Evolutionary conservation across 2,888 invertebrate genomes (phyloP).

Genomic region (Sminthurinus aureus): DNA sequence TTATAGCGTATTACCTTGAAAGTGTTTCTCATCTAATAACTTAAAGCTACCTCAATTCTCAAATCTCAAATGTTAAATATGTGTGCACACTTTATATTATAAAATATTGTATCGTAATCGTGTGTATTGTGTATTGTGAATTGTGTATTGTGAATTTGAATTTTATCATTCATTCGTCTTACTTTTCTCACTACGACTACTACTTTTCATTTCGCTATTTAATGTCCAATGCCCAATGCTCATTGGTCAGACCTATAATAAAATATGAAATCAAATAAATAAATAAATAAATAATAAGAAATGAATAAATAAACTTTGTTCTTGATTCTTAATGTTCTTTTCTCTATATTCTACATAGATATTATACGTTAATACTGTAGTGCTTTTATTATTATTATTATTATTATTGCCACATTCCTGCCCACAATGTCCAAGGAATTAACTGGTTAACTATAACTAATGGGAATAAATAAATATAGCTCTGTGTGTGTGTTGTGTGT

Average conservation of each 20-base stretch:
- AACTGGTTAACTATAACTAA: neutral
- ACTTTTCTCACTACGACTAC: too few relatives aligned
- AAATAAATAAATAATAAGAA: neutral
- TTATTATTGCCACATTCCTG: too few relatives aligned
- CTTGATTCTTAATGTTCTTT: too few relatives aligned
- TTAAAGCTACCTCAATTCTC: neutral
- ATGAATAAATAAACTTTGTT: neutral
- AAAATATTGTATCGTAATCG: neutral
- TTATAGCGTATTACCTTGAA: neutral
- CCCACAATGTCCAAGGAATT: too few relatives aligned
- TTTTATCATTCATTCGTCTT: too few relatives aligned
- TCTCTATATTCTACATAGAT: neutral
- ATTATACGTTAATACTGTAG: neutral
- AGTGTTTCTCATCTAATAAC: constrained; percentile 1
- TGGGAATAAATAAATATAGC: constrained; percentile 13
- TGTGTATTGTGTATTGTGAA: neutral
- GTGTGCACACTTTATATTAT: neutral
- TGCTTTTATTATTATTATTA: neutral
- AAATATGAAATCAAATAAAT: constrained; percentile 15
- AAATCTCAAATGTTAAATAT: neutral
- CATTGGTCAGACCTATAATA: neutral
- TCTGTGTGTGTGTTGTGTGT: neutral
- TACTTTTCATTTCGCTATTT: neutral
- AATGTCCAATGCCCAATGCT: neutral
- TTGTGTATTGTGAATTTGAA: neutral